These are phyloP conservation scores for Drosophila triauraria DNA, from an alignment of 1,140 invertebrate species.

Conservation along the genomic window DNA sequence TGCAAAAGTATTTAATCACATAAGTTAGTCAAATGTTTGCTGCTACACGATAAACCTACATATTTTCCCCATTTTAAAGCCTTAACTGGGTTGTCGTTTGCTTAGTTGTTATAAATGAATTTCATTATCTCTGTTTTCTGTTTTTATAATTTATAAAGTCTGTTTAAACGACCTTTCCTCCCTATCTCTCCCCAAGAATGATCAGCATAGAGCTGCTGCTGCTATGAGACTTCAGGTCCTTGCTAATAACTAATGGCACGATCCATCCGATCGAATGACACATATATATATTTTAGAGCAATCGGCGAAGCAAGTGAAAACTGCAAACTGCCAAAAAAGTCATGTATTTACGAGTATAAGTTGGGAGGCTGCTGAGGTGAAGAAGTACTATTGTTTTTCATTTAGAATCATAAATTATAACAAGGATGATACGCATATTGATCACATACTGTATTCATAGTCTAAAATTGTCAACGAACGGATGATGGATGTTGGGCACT, in stretches of 20 bases:
- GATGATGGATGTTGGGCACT: conserved; percentile 25
- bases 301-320: conserved; percentile 39
- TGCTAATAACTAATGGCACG: conserved; percentile 1
- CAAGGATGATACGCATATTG: conserved; percentile 19
- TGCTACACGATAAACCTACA: conserved; percentile 33
- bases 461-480: conserved; percentile 48
- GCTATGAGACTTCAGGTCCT: conserved; percentile 5
- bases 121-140: conserved; percentile 45
- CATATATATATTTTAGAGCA: conserved; percentile 40
- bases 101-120: conserved; percentile 71
- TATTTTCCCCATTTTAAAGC: conserved; percentile 15
- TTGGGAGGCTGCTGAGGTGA: conserved; percentile 28
- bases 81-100: conserved; percentile 58
- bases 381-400: conserved; percentile 27
- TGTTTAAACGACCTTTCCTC: conserved; percentile 17
- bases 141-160: conserved; percentile 56
- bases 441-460: conserved; percentile 41
- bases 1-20: conserved; percentile 88
- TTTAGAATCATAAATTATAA: conserved; percentile 34
- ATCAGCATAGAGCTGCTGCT: conserved; percentile 8
- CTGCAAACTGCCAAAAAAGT: conserved; percentile 54
- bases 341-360: conserved; percentile 49
- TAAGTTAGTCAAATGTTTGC: conserved; percentile 78
- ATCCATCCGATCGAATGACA: conserved; percentile 12
- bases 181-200: background rate